phyloP scores from a whole-genome alignment of 1,140 invertebrate genomes.

The Oreohelix idahoensis region DNA sequence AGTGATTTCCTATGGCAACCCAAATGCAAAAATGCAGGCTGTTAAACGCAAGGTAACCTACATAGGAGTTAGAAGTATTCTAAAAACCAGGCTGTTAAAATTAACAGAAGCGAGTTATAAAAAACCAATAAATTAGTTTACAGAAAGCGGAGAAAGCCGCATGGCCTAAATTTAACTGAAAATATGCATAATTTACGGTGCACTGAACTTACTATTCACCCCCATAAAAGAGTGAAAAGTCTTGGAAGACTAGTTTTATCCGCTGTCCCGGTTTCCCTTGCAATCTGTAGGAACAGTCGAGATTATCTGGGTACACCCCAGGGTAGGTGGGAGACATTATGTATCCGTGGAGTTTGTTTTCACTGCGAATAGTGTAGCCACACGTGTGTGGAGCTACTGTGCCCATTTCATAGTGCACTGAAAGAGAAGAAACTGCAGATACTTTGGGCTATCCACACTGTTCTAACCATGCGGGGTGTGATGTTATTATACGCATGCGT shows the following conservation, averaged over 20 bases:
- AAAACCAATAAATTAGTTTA: neutral
- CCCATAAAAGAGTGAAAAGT: conserved; percentile 99
- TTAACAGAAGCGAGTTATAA: neutral
- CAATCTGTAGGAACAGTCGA: conserved; percentile 94
- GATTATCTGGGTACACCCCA: conserved; percentile 97
- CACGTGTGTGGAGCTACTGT: conserved; percentile 78
- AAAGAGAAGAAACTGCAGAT: conserved; percentile 53
- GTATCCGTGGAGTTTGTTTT: conserved; percentile 80
- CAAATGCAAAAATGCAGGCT: neutral
- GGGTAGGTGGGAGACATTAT: conserved; percentile 98
- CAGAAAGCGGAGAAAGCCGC: neutral
- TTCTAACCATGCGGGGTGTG: neutral
- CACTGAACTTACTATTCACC: conserved; percentile 89
- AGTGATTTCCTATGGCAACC: no score
- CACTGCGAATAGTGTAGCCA: conserved; percentile 71
- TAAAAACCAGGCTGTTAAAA: neutral
- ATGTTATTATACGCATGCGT: neutral
- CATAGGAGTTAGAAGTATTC: neutral
- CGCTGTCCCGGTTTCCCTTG: conserved; percentile 90
- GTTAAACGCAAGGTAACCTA: neutral
- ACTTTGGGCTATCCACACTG: conserved; percentile 43
- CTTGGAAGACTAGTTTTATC: conserved; percentile 95
- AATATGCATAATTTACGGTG: neutral
- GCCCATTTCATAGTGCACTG: conserved; percentile 88
- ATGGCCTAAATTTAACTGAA: neutral